phyloP scores from a whole-genome alignment of 2,113 vertebrate genomes.

The Aleadryas rufinucha region DNA sequence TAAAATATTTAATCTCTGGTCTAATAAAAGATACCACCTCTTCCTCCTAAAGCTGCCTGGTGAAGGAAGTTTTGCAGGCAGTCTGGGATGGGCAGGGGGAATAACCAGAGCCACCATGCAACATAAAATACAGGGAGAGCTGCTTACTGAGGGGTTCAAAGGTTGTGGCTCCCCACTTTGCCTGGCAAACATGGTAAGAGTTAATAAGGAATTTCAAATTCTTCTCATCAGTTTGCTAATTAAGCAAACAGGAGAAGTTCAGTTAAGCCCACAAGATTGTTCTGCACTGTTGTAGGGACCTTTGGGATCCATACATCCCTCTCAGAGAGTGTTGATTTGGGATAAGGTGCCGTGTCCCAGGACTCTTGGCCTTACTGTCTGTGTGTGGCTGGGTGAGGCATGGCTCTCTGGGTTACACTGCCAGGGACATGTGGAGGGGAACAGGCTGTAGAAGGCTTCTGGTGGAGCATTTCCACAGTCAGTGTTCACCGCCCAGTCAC shows the following conservation, averaged over 20 bases:
- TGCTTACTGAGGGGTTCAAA: not conserved
- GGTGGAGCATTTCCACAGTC: not conserved
- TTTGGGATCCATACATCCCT: not conserved
- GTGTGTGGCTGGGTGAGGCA: not conserved
- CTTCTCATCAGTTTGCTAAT: not conserved
- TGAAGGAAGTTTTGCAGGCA: not conserved
- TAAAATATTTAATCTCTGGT: not conserved
- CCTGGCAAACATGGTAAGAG: not conserved
- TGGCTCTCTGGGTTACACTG: not conserved
- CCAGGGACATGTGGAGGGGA: not conserved
- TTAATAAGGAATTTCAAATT: not conserved
- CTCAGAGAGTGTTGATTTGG: not conserved
- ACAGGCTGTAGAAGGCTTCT: not conserved
- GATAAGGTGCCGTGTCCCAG: rapidly evolving
- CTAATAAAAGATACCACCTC: not conserved
- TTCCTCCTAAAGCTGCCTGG: not conserved
- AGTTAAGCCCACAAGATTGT: not conserved
- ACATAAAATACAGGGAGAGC: not conserved
- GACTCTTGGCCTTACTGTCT: not conserved
- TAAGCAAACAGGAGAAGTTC: not conserved
- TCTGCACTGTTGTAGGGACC: not conserved
- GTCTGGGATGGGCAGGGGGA: not conserved
- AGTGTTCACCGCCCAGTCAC: not conserved
- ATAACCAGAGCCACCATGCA: not conserved
- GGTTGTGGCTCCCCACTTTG: not conserved